Percentiles rank a stretch among this genome's conserved stretches.
Conservation (phyloP, 2,113 vertebrate genomes). For the Formicarius rufipectus region DNA sequence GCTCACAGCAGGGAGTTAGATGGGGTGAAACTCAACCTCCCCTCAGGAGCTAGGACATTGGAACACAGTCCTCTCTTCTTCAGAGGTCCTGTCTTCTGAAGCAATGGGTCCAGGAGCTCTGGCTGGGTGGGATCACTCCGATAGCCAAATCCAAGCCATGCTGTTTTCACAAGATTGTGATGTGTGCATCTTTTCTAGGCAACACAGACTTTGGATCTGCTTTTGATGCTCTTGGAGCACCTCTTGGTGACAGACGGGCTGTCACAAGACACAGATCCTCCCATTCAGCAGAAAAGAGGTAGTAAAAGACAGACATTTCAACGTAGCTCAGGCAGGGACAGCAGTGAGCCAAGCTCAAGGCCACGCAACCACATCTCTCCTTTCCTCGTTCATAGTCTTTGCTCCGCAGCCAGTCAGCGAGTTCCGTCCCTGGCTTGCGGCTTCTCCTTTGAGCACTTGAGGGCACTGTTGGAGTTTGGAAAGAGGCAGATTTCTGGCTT, state of each 20-base stretch:
- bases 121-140: not conserved
- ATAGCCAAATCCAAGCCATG: not conserved
- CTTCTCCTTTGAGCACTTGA: slow-evolving; percentile 33
- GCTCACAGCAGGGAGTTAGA: not conserved
- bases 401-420: not conserved
- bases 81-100: not conserved
- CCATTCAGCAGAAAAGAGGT: not conserved
- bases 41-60: not conserved
- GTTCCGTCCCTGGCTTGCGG: not conserved
- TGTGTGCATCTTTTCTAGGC: not conserved
- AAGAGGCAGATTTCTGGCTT: not conserved
- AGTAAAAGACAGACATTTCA: not conserved
- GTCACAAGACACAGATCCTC: not conserved
- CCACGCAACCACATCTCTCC: not conserved
- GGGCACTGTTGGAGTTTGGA: slow-evolving; percentile 62
- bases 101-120: not conserved
- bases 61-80: not conserved
- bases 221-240: not conserved
- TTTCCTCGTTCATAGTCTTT: rapidly evolving
- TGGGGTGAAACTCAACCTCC: not conserved
- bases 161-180: not conserved
- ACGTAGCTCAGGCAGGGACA: not conserved
- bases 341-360: not conserved
- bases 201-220: not conserved
- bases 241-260: not conserved